Evolutionary conservation across 2,888 invertebrate species (phyloP).

Genomic region (Willowsia nigromaculata): DNA sequence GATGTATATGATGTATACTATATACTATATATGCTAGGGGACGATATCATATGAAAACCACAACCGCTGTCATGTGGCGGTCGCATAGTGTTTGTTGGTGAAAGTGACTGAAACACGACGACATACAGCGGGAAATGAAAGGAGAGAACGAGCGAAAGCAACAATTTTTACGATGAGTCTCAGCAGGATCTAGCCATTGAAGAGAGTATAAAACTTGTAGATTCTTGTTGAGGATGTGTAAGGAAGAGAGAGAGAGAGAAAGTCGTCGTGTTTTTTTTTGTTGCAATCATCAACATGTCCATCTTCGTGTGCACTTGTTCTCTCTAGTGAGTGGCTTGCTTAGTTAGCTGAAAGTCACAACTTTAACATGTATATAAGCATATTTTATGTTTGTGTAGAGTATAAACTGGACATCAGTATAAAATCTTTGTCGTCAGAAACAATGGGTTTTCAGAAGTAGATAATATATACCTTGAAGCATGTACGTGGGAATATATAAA

Average conservation of each 20-base stretch:
- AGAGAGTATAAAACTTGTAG: slow-evolving; percentile 9
- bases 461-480: no score
- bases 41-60: slow-evolving; percentile 38
- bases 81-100: not conserved
- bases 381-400: no score
- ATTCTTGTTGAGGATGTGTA: slow-evolving; percentile 4
- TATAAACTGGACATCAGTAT: not conserved
- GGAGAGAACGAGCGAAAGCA: slow-evolving; percentile 22
- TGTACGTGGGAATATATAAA: no score
- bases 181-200: slow-evolving; percentile 52
- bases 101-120: slow-evolving; percentile 31
- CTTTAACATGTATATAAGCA: no score
- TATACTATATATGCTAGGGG: no score
- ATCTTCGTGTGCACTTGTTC: no score
- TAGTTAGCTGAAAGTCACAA: no score
- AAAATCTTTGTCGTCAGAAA: not conserved
- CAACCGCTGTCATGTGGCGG: slow-evolving; percentile 57
- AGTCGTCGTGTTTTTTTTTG: not conserved
- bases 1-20: no score
- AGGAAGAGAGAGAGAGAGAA: not conserved
- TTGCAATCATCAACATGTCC: not conserved
- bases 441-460: not conserved
- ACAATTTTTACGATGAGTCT: slow-evolving; percentile 62
- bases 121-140: not conserved
- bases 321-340: no score